Percentiles rank a stretch among this genome's conserved stretches.
These are phyloP conservation scores for Eueremaeus valkanovi DNA, from an alignment of 2,888 invertebrate genomes.

Conservation along the genomic window DNA sequence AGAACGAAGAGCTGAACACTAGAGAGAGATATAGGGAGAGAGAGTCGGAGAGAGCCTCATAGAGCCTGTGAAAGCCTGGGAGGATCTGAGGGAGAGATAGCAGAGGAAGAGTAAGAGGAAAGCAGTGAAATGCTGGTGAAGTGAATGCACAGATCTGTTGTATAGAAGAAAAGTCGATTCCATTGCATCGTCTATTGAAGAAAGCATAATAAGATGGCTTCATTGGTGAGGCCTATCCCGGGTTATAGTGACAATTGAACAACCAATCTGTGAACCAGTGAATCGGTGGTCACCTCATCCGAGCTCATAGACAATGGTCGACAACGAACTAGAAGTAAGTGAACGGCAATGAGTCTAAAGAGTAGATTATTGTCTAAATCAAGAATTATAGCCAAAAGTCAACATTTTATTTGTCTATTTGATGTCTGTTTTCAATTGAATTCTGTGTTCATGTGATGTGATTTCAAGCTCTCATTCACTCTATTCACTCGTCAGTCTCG, in stretches of 20 bases:
- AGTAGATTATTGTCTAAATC: not conserved
- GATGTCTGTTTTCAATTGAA: not conserved
- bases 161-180: conserved; percentile 2
- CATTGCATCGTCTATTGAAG: not conserved
- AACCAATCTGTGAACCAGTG: not conserved
- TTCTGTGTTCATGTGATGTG: conserved; percentile 1
- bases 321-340: no score
- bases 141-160: not conserved
- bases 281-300: not conserved
- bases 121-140: not conserved
- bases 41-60: no score
- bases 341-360: no score
- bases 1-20: not conserved
- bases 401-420: not conserved
- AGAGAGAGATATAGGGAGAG: no score
- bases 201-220: conserved; percentile 22
- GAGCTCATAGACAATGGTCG: not conserved
- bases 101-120: conserved; percentile 11
- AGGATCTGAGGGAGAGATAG: no score
- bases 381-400: not conserved
- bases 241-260: not conserved
- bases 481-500: conserved; percentile 5
- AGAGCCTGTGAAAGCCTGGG: no score
- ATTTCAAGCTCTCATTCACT: conserved; percentile 1
- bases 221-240: not conserved